These are phyloP conservation scores for Enteromius viviparus DNA, from an alignment of 2,797 vertebrate genomes.

Conservation along the genomic window DNA sequence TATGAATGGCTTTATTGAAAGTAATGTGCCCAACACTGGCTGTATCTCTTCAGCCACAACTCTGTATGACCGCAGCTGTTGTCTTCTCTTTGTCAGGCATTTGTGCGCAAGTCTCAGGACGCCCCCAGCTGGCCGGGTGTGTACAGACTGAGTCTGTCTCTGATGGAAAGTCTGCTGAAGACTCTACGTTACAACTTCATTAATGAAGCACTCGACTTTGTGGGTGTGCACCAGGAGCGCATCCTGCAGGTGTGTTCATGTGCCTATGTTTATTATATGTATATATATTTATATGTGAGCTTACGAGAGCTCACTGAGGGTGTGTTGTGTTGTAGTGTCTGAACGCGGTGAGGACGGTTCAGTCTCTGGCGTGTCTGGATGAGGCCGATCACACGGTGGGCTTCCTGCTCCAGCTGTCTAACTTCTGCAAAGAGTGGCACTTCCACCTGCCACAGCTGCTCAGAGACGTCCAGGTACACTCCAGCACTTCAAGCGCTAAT, in stretches of 20 bases:
- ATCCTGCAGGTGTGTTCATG: conserved; percentile 87
- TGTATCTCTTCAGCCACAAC: no score
- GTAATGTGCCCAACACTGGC: no score
- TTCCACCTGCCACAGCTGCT: conserved; percentile 95
- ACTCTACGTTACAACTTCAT: conserved; percentile 95
- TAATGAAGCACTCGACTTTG: conserved; percentile 93
- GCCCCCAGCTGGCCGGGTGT: conserved; percentile 94
- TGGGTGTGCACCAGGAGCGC: conserved; percentile 96
- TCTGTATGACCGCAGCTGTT: background rate
- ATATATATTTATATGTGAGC: background rate
- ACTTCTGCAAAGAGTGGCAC: conserved; percentile 95
- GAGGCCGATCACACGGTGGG: conserved; percentile 97
- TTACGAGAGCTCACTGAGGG: background rate
- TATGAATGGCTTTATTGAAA: no score
- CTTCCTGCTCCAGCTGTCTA: conserved; percentile 96
- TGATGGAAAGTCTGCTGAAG: conserved; percentile 98
- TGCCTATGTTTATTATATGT: background rate
- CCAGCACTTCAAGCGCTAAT: background rate
- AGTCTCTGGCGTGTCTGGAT: conserved; percentile 92
- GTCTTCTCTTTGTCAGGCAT: conserved; percentile 65
- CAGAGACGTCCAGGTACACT: conserved; percentile 86
- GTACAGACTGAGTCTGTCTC: conserved; percentile 91
- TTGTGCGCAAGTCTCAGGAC: conserved; percentile 90
- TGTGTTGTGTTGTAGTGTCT: conserved; percentile 81
- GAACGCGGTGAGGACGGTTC: conserved; percentile 91